These are phyloP conservation scores for Lasioglossum zephyrum DNA, from an alignment of 2,888 invertebrate genomes.

Conservation along the genomic window DNA sequence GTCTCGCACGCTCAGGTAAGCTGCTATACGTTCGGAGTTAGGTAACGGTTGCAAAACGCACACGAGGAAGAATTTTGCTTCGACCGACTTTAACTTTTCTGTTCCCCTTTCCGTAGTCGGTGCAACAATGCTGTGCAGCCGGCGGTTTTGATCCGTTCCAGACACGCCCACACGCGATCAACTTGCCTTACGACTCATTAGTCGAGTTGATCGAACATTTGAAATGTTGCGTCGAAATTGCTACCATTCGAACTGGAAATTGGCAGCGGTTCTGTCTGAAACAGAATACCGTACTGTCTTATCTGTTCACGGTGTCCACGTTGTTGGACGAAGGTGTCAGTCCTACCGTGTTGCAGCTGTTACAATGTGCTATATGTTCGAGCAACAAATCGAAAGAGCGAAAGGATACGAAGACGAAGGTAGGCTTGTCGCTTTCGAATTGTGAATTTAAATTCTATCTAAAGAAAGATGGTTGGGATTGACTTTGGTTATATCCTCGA, in stretches of 20 bases:
- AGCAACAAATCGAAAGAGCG: slow-evolving; percentile 78
- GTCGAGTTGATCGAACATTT: slow-evolving; percentile 97
- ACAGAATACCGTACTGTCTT: slow-evolving; percentile 91
- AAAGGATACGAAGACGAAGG: slow-evolving; percentile 57
- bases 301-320: slow-evolving; percentile 92
- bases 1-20: slow-evolving; percentile 93
- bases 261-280: slow-evolving; percentile 96
- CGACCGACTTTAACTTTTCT: neutral
- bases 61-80: neutral
- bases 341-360: slow-evolving; percentile 94
- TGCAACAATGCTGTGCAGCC: slow-evolving; percentile 86
- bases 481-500: neutral
- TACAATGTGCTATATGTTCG: slow-evolving; percentile 94
- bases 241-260: slow-evolving; percentile 95
- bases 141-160: slow-evolving; percentile 85
- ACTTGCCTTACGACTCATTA: slow-evolving; percentile 94
- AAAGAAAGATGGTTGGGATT: neutral
- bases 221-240: slow-evolving; percentile 97
- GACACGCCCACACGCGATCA: slow-evolving; percentile 85
- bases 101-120: slow-evolving; percentile 80
- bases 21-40: neutral
- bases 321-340: slow-evolving; percentile 96
- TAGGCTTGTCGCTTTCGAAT: neutral
- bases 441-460: neutral
- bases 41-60: neutral